These are phyloP conservation scores for Pandemis corylana DNA, from an alignment of 2,888 invertebrate species.

Conservation along the genomic window DNA sequence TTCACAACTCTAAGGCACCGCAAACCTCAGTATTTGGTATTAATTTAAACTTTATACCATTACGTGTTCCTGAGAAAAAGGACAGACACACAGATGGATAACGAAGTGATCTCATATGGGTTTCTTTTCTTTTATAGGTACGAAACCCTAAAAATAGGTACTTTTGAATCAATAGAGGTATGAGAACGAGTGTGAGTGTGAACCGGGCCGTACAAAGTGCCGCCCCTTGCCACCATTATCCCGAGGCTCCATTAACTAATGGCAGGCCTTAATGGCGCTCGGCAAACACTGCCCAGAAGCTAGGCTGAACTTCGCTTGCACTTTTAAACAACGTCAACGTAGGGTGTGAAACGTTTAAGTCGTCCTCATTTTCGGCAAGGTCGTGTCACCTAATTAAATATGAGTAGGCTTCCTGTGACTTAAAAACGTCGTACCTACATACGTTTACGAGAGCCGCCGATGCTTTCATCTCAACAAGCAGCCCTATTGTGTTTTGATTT, in stretches of 20 bases:
- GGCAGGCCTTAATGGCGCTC: conserved; percentile 61
- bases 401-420: not conserved
- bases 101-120: too few relatives aligned
- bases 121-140: too few relatives aligned
- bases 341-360: conserved; percentile 29
- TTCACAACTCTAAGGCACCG: too few relatives aligned
- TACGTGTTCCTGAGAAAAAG: too few relatives aligned
- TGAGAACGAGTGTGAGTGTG: conserved; percentile 36
- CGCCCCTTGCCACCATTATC: conserved; percentile 62
- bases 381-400: conserved; percentile 17
- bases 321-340: conserved; percentile 40
- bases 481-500: not conserved
- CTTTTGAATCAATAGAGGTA: conserved; percentile 13
- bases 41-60: too few relatives aligned
- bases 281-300: conserved; percentile 61
- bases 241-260: conserved; percentile 75
- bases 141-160: not conserved
- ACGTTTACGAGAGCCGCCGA: not conserved
- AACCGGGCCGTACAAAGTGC: conserved; percentile 50
- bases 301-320: conserved; percentile 57
- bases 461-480: not conserved
- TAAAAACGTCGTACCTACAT: not conserved
- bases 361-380: conserved; percentile 16
- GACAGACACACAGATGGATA: too few relatives aligned
- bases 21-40: too few relatives aligned